phyloP scores from a whole-genome alignment of 2,113 vertebrate genomes.

The Nothobranchius kuhntae region DNA sequence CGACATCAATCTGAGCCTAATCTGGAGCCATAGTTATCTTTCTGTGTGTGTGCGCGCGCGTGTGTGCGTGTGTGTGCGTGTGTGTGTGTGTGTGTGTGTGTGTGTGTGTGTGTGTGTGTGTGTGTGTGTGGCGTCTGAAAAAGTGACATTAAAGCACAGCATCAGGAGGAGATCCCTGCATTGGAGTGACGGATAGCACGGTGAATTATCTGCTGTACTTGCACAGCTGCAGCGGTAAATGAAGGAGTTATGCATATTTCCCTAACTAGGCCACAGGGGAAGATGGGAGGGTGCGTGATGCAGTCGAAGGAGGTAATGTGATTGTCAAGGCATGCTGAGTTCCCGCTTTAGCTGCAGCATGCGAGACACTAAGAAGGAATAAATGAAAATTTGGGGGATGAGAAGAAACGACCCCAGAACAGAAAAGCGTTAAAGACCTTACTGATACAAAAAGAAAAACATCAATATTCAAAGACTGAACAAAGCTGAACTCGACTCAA shows the following conservation, averaged over 20 bases:
- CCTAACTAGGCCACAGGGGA: constrained; percentile 69
- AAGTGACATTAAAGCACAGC: constrained; percentile 4
- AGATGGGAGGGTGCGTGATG: constrained; percentile 9
- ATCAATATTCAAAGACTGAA: constrained; percentile 41
- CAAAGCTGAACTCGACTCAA: constrained; percentile 28
- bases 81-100: neutral
- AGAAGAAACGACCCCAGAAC: constrained; percentile 1
- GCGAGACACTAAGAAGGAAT: neutral
- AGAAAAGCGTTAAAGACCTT: constrained; percentile 30
- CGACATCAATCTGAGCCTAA: constrained; percentile 4
- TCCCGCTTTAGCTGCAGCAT: constrained; percentile 36
- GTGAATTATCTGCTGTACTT: constrained; percentile 38
- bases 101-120: neutral
- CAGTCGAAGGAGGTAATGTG: constrained; percentile 18
- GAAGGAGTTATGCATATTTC: constrained; percentile 61
- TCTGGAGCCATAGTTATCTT: neutral
- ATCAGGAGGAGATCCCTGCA: constrained; percentile 27
- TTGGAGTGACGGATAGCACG: constrained; percentile 22
- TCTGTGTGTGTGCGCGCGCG: neutral
- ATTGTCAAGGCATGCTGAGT: constrained; percentile 56
- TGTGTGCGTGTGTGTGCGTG: neutral
- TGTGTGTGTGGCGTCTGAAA: constrained; percentile 11
- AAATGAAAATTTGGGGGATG: neutral
- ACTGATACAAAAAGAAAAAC: constrained; percentile 37
- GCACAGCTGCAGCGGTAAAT: constrained; percentile 51